phyloP scores from a whole-genome alignment of 2,113 vertebrate species.

The Aspiorhynchus laticeps region DNA sequence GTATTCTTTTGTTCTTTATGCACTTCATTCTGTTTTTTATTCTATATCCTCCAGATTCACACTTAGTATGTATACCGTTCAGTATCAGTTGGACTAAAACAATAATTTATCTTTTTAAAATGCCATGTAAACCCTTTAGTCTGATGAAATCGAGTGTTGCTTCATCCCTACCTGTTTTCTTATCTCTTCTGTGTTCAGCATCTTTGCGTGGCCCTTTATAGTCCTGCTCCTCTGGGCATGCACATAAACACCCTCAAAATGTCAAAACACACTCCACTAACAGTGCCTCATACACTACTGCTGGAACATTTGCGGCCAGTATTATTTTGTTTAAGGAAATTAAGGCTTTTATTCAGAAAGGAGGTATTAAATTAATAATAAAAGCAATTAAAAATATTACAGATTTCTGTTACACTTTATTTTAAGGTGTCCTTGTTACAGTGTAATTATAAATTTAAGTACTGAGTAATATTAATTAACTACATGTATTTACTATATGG shows the following conservation, averaged over 20 bases:
- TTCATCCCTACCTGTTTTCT: background rate
- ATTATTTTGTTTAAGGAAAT: background rate
- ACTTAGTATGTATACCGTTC: background rate
- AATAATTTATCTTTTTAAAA: background rate
- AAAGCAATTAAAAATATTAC: background rate
- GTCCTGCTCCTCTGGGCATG: background rate
- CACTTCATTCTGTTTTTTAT: constrained; percentile 24
- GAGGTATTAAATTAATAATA: background rate
- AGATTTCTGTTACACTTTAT: too few relatives aligned
- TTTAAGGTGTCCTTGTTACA: too few relatives aligned
- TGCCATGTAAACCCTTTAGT: background rate
- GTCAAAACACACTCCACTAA: background rate
- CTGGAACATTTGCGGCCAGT: background rate
- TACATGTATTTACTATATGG: too few relatives aligned
- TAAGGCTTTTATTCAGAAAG: background rate
- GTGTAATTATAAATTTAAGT: too few relatives aligned
- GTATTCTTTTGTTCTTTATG: background rate
- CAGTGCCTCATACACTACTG: background rate
- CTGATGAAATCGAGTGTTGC: background rate
- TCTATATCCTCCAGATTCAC: background rate
- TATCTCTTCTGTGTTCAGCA: constrained; percentile 17
- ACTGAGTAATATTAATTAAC: too few relatives aligned
- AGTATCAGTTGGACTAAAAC: background rate
- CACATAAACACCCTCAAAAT: constrained; percentile 11
- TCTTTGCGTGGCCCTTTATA: constrained; percentile 47